Conservation (phyloP, 2,797 vertebrate genomes). For the Pangasius krempfi region DNA sequence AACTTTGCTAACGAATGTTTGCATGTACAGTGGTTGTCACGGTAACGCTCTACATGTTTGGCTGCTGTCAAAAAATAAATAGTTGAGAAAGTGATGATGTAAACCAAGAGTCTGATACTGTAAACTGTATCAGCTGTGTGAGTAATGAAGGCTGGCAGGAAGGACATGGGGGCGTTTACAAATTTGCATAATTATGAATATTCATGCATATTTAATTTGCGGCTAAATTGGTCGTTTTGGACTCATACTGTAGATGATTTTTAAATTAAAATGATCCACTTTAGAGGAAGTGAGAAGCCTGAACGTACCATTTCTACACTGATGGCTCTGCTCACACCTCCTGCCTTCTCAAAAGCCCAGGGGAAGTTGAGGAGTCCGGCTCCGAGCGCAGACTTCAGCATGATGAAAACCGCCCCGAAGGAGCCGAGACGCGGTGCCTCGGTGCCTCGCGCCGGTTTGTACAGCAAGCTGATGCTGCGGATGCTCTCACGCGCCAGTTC, state of each 20-base stretch:
- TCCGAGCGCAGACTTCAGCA: constrained; percentile 91
- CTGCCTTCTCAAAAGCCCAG: constrained; percentile 91
- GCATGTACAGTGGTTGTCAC: background rate
- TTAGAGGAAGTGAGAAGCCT: background rate
- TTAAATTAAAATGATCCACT: background rate
- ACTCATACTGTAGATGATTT: background rate
- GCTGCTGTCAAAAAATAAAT: background rate
- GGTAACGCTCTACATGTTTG: background rate
- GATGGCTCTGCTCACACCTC: constrained; percentile 81
- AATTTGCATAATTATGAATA: background rate
- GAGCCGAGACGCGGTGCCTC: constrained; percentile 78
- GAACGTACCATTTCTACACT: constrained; percentile 87
- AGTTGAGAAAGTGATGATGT: background rate
- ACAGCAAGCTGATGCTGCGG: constrained; percentile 76
- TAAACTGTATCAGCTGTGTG: background rate
- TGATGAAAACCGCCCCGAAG: constrained; percentile 86
- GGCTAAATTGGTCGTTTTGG: background rate
- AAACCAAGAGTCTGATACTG: background rate
- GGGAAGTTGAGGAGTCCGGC: constrained; percentile 94
- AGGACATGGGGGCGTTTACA: background rate
- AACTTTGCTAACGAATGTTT: background rate
- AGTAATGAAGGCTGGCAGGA: background rate
- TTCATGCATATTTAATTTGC: background rate
- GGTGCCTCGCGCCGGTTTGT: constrained; percentile 66
- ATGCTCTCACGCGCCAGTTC: constrained; percentile 77